Evolutionary conservation across 2,797 vertebrate species (phyloP).

Genomic region (Nannoperca obscura): DNA sequence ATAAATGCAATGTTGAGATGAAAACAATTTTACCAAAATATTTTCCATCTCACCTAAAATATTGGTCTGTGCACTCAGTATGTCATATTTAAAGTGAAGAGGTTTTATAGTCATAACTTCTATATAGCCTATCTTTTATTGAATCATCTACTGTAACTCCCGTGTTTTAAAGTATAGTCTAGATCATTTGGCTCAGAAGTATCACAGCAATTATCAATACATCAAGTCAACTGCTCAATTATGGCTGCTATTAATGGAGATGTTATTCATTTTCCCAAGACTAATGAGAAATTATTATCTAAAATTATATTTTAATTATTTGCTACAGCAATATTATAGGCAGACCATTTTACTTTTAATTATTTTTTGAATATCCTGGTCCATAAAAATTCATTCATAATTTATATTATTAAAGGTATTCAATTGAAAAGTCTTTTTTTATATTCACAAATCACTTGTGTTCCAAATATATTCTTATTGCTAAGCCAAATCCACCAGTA

Average conservation of each 20-base stretch:
- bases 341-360: slow-evolving; percentile 7
- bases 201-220: slow-evolving; percentile 9
- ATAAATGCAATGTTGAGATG: neutral
- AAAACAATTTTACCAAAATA: neutral
- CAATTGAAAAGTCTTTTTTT: neutral
- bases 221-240: slow-evolving; percentile 29
- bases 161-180: slow-evolving; percentile 11
- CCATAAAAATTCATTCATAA: neutral
- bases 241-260: neutral
- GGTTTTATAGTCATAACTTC: neutral
- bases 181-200: slow-evolving; percentile 4
- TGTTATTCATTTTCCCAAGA: slow-evolving; percentile 3
- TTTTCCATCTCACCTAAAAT: slow-evolving; percentile 1
- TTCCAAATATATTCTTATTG: neutral
- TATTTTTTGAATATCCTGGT: neutral
- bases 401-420: neutral
- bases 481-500: neutral
- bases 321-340: neutral
- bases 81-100: slow-evolving; percentile 1
- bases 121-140: slow-evolving; percentile 5
- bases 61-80: neutral
- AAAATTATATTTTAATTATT: neutral
- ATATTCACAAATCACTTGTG: neutral
- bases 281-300: neutral
- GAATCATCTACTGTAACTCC: slow-evolving; percentile 6